Evolutionary conservation across 2,888 invertebrate genomes (phyloP).

Genomic region (Xylocampa areola): DNA sequence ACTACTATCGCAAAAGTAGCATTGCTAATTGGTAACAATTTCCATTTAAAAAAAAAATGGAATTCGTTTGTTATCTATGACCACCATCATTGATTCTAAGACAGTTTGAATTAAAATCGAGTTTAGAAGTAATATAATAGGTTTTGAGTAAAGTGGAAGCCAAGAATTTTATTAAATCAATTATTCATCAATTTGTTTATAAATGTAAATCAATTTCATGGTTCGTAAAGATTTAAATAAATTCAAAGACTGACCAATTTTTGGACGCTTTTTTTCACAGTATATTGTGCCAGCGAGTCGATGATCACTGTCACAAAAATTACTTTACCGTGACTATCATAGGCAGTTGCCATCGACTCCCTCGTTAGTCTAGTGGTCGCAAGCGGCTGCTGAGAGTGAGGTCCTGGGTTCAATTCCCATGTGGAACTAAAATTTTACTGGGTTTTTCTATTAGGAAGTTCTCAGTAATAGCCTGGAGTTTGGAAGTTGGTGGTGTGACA

Average conservation of each 20-base stretch:
- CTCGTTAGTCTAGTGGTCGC: no score
- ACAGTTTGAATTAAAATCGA: constrained; percentile 13
- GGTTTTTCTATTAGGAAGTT: no score
- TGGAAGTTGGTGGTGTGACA: no score
- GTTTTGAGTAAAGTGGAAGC: constrained; percentile 1
- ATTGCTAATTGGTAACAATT: neutral
- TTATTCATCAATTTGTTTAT: constrained; percentile 11
- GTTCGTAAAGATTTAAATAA: constrained; percentile 11
- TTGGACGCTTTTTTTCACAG: no score
- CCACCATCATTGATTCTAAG: constrained; percentile 6
- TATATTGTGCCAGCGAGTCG: no score
- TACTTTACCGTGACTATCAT: no score
- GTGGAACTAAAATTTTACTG: no score
- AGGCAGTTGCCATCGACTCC: no score
- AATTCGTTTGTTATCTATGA: constrained; percentile 11
- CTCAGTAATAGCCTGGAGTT: no score
- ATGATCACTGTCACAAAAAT: no score
- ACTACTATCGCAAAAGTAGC: neutral
- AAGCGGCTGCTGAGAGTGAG: no score
- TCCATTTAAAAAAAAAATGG: constrained; percentile 19
- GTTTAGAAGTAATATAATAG: constrained; percentile 9
- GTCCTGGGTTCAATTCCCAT: no score
- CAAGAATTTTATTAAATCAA: neutral
- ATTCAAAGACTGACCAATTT: neutral
- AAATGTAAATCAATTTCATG: constrained; percentile 36